These are phyloP conservation scores for Lota lota DNA, from an alignment of 2,113 vertebrate genomes.

Conservation along the genomic window DNA sequence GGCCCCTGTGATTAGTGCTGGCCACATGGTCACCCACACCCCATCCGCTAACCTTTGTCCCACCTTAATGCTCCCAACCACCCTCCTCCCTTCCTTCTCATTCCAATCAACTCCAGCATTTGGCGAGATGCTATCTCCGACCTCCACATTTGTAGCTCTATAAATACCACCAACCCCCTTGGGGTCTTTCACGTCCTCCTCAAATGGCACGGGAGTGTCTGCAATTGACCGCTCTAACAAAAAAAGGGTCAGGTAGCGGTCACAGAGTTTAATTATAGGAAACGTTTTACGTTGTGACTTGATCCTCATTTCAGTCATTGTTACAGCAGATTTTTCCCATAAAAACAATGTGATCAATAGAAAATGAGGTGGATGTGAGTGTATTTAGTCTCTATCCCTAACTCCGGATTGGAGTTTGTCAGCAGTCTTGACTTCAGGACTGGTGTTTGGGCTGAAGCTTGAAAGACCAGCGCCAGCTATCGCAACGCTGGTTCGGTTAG, in stretches of 20 bases:
- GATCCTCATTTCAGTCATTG: not conserved
- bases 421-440: no score
- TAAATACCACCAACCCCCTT: constrained; percentile 13
- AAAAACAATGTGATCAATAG: no score
- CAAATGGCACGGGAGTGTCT: constrained; percentile 5
- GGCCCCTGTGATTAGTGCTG: constrained; percentile 47
- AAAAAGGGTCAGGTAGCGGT: constrained; percentile 40
- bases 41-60: not conserved
- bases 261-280: constrained; percentile 12
- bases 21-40: not conserved
- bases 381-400: no score
- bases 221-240: constrained; percentile 4
- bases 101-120: constrained; percentile 19
- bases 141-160: constrained; percentile 26
- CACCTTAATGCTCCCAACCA: not conserved
- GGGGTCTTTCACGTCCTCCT: constrained; percentile 25
- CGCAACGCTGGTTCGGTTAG: not conserved
- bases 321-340: no score
- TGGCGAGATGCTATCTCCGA: constrained; percentile 24
- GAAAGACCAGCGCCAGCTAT: not conserved
- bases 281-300: not conserved
- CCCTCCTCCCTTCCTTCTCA: constrained; percentile 1
- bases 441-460: no score
- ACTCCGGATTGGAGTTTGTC: no score
- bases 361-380: no score